Evolutionary conservation across 2,888 invertebrate species (phyloP).

Genomic region (Lumbricus terrestris): DNA sequence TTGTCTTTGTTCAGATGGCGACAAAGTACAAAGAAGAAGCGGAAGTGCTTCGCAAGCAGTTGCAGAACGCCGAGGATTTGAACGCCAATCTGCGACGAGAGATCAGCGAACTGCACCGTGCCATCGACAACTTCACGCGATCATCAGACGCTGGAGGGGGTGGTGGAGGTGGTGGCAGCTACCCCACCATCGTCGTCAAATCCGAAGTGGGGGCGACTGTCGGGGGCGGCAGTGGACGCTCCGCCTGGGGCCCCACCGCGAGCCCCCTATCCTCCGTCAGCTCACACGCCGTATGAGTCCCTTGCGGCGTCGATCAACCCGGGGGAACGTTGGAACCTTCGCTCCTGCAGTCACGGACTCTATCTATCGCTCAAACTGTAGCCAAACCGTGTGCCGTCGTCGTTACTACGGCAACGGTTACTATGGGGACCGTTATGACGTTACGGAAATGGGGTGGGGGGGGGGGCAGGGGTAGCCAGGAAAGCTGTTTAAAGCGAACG

Average conservation of each 20-base stretch:
- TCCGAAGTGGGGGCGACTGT: background rate
- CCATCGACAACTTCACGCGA: background rate
- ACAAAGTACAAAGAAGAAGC: slow-evolving; percentile 13
- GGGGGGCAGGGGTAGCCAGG: background rate
- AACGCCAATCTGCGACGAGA: slow-evolving; percentile 11
- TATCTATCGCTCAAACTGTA: background rate
- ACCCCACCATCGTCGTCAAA: background rate
- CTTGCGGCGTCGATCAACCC: background rate
- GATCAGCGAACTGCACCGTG: slow-evolving; percentile 50
- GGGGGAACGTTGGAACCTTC: background rate
- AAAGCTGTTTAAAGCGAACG: background rate
- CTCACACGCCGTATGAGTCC: background rate
- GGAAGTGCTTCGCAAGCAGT: background rate
- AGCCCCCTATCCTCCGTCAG: background rate
- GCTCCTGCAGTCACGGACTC: slow-evolving; percentile 3
- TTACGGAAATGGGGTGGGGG: background rate
- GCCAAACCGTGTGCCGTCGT: background rate
- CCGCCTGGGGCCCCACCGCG: background rate
- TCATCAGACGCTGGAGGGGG: too few relatives aligned
- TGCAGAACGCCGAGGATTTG: slow-evolving; percentile 16
- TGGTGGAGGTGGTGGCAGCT: background rate
- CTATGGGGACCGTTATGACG: background rate
- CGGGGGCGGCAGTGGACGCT: background rate
- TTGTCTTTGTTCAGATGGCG: too few relatives aligned
- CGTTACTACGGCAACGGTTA: background rate